Evolutionary conservation across 2,888 invertebrate species (phyloP), one percentile per base, ranked within the genome.

Genomic region (Pilophorus perplexus): DNA sequence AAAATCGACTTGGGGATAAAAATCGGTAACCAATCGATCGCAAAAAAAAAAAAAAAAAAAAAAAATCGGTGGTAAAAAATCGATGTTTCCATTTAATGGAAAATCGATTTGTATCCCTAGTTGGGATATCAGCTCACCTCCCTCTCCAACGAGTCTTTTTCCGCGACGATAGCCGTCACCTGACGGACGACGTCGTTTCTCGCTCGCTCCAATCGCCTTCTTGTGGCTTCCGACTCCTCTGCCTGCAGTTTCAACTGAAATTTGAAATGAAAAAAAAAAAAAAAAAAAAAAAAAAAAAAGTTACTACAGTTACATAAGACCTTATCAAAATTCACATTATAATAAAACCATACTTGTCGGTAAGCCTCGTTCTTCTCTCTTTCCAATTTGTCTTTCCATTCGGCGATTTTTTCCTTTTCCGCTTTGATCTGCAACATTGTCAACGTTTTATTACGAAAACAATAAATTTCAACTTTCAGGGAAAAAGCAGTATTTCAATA

Each of bases 161-260:
- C 83, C 33, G 79, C 78, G 54, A 81, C 80, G 70, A 83, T 82
- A 71, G 79, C 79, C 12, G 82, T 82, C 73, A 82, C 81, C 74
- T 83, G 83, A 66, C 80, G 79, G 70, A 84, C 80, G 42, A 82
- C 81, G 75, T 83, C 84, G 74, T 82, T 80, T 50, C 83, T 76
- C 6, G 83, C 83, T 69, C 79, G 76, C 74, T 84, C 83, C 67
- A 84, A 76, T 70, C 80, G 78, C 68, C 81, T 77, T 67, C 83
- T 77, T 37, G 80, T 82, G 65, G 78, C 77, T 75, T 83, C 83
- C 40, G 83, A 82, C 72, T 82, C 80, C 67, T 78, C 79, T 4
- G 82, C 81, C 73, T 83, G 82, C 72, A 81, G 77, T 74, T 82
- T 80, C 72, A 84, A 74, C 79, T 81, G 76, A 14, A 27, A n/a